These are phyloP conservation scores for Pyrrhopygopsis socrates DNA, from an alignment of 2,888 invertebrate species.

Conservation along the genomic window DNA sequence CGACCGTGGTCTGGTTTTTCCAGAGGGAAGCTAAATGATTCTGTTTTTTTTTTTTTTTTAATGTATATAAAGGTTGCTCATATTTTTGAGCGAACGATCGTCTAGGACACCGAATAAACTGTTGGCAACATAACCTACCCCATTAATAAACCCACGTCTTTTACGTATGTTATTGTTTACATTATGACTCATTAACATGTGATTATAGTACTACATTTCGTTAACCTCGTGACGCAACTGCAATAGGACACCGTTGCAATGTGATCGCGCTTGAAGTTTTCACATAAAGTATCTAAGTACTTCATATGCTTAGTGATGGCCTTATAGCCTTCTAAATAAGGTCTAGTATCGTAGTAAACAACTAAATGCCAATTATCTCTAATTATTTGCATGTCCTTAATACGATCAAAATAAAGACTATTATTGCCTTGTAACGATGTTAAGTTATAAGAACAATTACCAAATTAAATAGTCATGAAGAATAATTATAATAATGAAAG, in stretches of 20 bases:
- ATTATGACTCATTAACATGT: slow-evolving; percentile 63
- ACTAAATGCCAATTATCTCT: slow-evolving; percentile 41
- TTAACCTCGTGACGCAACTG: neutral
- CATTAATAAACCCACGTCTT: slow-evolving; percentile 71
- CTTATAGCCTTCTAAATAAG: slow-evolving; percentile 35
- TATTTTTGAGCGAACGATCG: slow-evolving; percentile 72
- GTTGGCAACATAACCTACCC: slow-evolving; percentile 62
- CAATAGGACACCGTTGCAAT: neutral
- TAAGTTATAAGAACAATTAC: slow-evolving; percentile 4
- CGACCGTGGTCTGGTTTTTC: too few species aligned
- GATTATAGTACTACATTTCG: slow-evolving; percentile 15
- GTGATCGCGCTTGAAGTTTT: slow-evolving; percentile 2
- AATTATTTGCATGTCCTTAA: slow-evolving; percentile 25
- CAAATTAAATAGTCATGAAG: neutral
- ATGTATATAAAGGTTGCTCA: too few species aligned
- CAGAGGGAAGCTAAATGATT: too few species aligned
- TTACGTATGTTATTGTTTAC: slow-evolving; percentile 15
- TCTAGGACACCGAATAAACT: slow-evolving; percentile 69
- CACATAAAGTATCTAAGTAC: neutral
- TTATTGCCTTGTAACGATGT: slow-evolving; percentile 6
- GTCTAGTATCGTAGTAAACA: slow-evolving; percentile 36
- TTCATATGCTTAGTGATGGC: neutral
- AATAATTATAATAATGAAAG: neutral
- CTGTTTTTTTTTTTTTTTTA: too few species aligned
- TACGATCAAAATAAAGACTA: slow-evolving; percentile 41